Percentiles rank a stretch among this genome's conserved stretches.
Evolutionary conservation across 2,888 invertebrate genomes (phyloP).

Genomic region (Tolmerus cingulatus): DNA sequence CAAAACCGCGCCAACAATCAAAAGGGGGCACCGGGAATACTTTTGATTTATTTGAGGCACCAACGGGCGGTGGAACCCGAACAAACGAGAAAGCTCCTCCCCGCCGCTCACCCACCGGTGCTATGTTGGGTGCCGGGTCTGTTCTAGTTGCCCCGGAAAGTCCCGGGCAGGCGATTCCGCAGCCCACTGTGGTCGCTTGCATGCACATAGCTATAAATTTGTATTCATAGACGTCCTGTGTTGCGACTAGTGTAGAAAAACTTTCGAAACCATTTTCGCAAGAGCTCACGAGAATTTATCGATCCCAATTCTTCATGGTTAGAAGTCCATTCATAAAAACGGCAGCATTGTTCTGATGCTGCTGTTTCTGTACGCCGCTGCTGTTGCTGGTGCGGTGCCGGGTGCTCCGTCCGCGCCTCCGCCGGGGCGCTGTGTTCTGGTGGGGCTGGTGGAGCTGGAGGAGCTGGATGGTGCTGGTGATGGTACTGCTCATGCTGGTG

Average conservation of each 20-base stretch:
- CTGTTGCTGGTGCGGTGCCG: conserved; percentile 18
- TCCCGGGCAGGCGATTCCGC: not conserved
- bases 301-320: conserved; percentile 59
- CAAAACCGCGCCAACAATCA: not conserved
- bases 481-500: conserved; percentile 16
- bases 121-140: not conserved
- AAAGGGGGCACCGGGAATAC: not conserved
- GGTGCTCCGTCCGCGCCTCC: not conserved
- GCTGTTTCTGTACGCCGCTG: conserved; percentile 34
- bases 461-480: not conserved
- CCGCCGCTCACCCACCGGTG: not conserved
- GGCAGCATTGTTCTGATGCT: conserved; percentile 56
- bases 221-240: conserved; percentile 46
- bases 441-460: not conserved
- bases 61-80: not conserved
- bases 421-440: not conserved
- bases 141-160: not conserved
- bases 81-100: not conserved
- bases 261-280: conserved; percentile 50
- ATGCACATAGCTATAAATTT: conserved; percentile 32
- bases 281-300: conserved; percentile 59
- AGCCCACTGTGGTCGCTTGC: conserved; percentile 11
- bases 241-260: conserved; percentile 51
- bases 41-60: not conserved
- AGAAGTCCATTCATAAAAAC: conserved; percentile 63